A percentile compares a stretch with the other conserved stretches of the same genome.
These are phyloP conservation scores for Dipodomys stephensi DNA, from an alignment of 2,113 vertebrate genomes.

Conservation along the genomic window DNA sequence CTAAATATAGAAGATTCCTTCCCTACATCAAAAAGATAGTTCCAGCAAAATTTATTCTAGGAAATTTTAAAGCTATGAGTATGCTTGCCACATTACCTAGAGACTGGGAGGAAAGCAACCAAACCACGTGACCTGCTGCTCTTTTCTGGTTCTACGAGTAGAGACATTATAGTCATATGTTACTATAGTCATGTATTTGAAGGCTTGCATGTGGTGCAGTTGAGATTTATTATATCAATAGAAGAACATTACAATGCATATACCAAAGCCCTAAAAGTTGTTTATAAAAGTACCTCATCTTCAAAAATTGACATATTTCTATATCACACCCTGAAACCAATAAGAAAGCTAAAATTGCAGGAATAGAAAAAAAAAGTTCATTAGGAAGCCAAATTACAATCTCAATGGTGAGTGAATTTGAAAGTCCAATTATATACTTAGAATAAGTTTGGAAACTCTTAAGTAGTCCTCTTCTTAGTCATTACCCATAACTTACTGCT, in stretches of 20 bases:
- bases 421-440: constrained; percentile 31
- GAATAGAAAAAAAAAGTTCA: not conserved
- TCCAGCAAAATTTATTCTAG: not conserved
- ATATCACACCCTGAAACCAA: not conserved
- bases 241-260: not conserved
- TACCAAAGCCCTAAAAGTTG: not conserved
- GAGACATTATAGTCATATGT: not conserved
- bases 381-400: constrained; percentile 38
- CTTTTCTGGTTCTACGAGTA: constrained; percentile 29
- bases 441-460: constrained; percentile 39
- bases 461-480: constrained; percentile 27
- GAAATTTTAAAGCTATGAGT: constrained; percentile 18
- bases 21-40: constrained; percentile 19
- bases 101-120: not conserved
- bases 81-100: not conserved
- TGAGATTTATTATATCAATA: constrained; percentile 24
- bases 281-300: not conserved
- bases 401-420: constrained; percentile 7
- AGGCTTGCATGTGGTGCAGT: not conserved
- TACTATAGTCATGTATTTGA: not conserved
- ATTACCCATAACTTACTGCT: constrained; percentile 35
- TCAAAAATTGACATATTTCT: not conserved
- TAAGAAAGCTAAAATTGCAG: not conserved
- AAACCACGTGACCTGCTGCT: not conserved
- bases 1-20: not conserved